A percentile compares a stretch with the other conserved stretches of the same genome.
These are phyloP conservation scores for Chaetophractus vellerosus DNA, from an alignment of 2,797 vertebrate species.

Conservation along the genomic window DNA sequence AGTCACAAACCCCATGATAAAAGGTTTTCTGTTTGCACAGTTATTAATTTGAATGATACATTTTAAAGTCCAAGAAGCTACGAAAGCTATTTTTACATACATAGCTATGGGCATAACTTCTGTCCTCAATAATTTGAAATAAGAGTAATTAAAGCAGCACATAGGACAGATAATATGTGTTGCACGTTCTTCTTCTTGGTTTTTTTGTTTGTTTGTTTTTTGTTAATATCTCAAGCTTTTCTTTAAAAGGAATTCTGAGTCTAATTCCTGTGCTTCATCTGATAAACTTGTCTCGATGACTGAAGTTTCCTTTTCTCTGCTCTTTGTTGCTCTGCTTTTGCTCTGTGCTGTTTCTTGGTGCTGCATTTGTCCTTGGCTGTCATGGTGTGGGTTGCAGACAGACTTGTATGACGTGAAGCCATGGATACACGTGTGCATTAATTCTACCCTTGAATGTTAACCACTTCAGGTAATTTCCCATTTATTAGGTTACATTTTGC, in stretches of 20 bases:
- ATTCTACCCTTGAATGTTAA: slow-evolving; percentile 91
- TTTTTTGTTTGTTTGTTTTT: slow-evolving; percentile 73
- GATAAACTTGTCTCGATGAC: slow-evolving; percentile 88
- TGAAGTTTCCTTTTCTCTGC: slow-evolving; percentile 91
- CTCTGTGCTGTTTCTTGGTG: slow-evolving; percentile 92
- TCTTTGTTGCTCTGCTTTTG: slow-evolving; percentile 91
- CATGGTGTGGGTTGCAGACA: slow-evolving; percentile 91
- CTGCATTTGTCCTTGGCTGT: slow-evolving; percentile 92
- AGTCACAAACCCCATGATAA: background rate
- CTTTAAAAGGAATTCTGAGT: slow-evolving; percentile 84
- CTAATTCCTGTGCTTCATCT: slow-evolving; percentile 88
- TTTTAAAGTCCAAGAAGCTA: slow-evolving; percentile 40
- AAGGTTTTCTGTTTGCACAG: slow-evolving; percentile 26
- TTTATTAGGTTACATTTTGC: slow-evolving; percentile 88
- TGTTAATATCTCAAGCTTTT: slow-evolving; percentile 85
- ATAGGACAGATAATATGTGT: slow-evolving; percentile 71
- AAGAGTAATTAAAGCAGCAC: slow-evolving; percentile 57
- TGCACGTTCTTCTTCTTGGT: slow-evolving; percentile 66
- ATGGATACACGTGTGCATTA: slow-evolving; percentile 90
- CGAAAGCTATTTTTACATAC: slow-evolving; percentile 49
- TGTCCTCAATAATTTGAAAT: slow-evolving; percentile 63
- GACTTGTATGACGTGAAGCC: slow-evolving; percentile 88
- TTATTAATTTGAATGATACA: slow-evolving; percentile 53
- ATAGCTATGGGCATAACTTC: slow-evolving; percentile 63
- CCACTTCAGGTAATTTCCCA: slow-evolving; percentile 91